Evolutionary conservation across 1,140 invertebrate species (phyloP), one percentile per base, ranked within the genome.

Genomic region (Subanguina moxae): DNA sequence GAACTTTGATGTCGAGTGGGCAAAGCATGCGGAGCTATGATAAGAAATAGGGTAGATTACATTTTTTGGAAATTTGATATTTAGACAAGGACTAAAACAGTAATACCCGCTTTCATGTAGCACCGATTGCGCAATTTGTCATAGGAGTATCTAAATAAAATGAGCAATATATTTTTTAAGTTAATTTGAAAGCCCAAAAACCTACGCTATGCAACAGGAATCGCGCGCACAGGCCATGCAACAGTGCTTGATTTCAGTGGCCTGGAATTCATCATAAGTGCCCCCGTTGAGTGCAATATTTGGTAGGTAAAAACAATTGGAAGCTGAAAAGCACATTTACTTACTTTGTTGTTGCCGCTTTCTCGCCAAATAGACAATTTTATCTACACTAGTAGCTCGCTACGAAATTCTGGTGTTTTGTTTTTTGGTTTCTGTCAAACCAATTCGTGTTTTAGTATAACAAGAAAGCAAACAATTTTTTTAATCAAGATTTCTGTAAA

Each of bases 281-380:
- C 73, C 73, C 0, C 73, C 73, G 28, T 73, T 77, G 32, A 74
- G 45, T 13, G 68, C 76, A 64, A 74, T 76, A n/a, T 71, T 76
- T 3, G 73, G 73, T 21, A 74, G 23, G 48, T 78, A 77, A 46
- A 74, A 74, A 57, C 73, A 74, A 67, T 77, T 76, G 5, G 73
- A 74, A 11, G 73, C 75, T 72, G 28, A 45, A 74, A 28, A 61
- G 17, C 38, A 61, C 58, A 61, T 61, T 61, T 61, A 61, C 19
- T 61, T 61, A 38, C 32, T 38, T 38, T 38, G 32, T 38, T 38
- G 32, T 38, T 38, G 3, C 3, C 32, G 3, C 3, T 11, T 38
- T 38, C 32, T 11, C 32, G 11, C 32, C 32, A 38, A 38, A 38
- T 38, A 38, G 32, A 38, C 32, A 38, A 11, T 38, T 3, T 38